Percentiles rank a stretch among this genome's conserved stretches.
Conservation (phyloP, 2,113 vertebrate species). For the Bubo blakistoni region DNA sequence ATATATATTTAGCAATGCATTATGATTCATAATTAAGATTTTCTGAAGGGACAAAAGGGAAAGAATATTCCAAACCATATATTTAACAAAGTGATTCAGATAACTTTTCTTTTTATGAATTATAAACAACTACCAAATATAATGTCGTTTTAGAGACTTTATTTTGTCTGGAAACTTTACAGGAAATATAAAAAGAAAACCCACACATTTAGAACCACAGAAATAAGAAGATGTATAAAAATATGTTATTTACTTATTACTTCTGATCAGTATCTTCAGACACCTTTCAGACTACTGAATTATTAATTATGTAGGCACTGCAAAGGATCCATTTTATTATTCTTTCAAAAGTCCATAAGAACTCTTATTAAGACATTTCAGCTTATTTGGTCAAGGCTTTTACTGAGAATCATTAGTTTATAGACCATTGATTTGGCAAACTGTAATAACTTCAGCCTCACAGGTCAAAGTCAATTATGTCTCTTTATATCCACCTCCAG, state of each 20-base stretch:
- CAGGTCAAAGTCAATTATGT: background rate
- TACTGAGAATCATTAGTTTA: background rate
- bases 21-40: background rate
- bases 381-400: background rate
- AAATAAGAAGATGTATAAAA: background rate
- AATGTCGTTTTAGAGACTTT: background rate
- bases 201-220: background rate
- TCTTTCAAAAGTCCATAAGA: constrained; percentile 18
- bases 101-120: background rate
- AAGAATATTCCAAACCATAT: background rate
- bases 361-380: constrained; percentile 24
- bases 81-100: background rate
- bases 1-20: background rate
- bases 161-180: background rate
- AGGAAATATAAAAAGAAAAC: background rate
- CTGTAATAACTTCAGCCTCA: background rate
- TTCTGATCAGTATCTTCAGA: background rate
- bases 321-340: background rate
- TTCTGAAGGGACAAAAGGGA: background rate
- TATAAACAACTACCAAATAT: background rate
- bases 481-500: background rate
- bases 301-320: constrained; percentile 36
- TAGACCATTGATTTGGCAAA: background rate
- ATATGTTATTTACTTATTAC: background rate
- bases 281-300: constrained; percentile 32